A percentile compares a stretch with the other conserved stretches of the same genome.
phyloP scores from a whole-genome alignment of 1,140 invertebrate species.

The Drosophila miranda region DNA sequence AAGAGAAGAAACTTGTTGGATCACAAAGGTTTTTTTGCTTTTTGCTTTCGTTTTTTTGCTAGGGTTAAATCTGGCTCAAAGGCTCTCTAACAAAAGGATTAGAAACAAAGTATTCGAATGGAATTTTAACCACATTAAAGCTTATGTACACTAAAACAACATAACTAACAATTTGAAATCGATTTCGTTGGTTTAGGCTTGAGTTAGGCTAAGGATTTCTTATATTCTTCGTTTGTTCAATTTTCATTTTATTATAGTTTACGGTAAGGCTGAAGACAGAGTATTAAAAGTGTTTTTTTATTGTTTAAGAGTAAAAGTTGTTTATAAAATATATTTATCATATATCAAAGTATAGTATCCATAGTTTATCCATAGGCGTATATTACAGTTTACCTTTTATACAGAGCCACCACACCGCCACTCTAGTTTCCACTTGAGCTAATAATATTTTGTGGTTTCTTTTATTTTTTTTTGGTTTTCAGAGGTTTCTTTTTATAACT shows the following conservation, averaged over 20 bases:
- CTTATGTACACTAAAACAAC: slow-evolving; percentile 70
- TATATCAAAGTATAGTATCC: slow-evolving; percentile 75
- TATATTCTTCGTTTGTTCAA: slow-evolving; percentile 30
- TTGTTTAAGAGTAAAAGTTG: slow-evolving; percentile 77
- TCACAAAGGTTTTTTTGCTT: slow-evolving; percentile 72
- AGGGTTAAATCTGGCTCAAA: slow-evolving; percentile 29
- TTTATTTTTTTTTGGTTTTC: slow-evolving; percentile 4
- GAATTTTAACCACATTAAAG: slow-evolving; percentile 64
- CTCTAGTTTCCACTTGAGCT: slow-evolving; percentile 51
- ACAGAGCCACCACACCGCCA: slow-evolving; percentile 43
- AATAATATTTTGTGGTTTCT: slow-evolving; percentile 45
- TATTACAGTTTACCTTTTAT: slow-evolving; percentile 69
- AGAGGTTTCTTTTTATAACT: slow-evolving; percentile 40
- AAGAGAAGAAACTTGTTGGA: slow-evolving; percentile 81
- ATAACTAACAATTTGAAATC: slow-evolving; percentile 66
- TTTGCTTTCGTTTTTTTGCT: slow-evolving; percentile 25
- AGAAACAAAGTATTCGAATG: slow-evolving; percentile 49
- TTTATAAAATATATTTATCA: slow-evolving; percentile 79
- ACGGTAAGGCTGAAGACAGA: slow-evolving; percentile 77
- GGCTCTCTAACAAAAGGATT: slow-evolving; percentile 44
- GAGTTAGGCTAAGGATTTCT: slow-evolving; percentile 29
- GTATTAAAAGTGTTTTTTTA: slow-evolving; percentile 68
- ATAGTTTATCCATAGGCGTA: slow-evolving; percentile 59
- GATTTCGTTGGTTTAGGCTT: slow-evolving; percentile 52
- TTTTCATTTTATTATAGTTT: slow-evolving; percentile 26